Evolutionary conservation across 2,797 vertebrate species (phyloP), one percentile per base, ranked within the genome.

Genomic region (Chelon auratus): DNA sequence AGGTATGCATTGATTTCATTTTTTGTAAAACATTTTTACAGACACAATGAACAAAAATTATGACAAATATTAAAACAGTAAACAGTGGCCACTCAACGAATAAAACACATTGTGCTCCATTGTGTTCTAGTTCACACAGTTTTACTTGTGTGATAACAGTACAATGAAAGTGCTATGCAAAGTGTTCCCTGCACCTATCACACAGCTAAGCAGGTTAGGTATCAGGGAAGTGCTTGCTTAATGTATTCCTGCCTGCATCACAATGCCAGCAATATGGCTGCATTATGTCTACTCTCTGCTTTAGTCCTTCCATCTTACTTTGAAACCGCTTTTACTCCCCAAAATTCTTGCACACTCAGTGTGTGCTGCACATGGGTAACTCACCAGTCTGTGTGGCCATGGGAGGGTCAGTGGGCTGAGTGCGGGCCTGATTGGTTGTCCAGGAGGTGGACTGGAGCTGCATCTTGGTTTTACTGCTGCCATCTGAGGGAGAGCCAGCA

Each of bases 351-450:
- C 45, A 47, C 40, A 59, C 9, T 17, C 11, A 36, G 51, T 71
- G 42, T 39, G 10, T 6, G 47, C 61, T 58, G 48, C 51, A 69
- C 47, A 52, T 36, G 30, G 14, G 18, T 66, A 80, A 90, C 91
- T 93, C 78, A 95, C 94, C 94, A 13, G 90, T 95, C 53, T 95
- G 96, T 14, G 93, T 93, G 86, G 93, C 82, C 50, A 95, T 93
- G 2, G 93, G 89, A 50, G 93, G 93, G 57, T 97, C 95, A 82
- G 94, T 87, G 80, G 93, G 95, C 91, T 93, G 95, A 81, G 90
- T 68, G 51, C n/a, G 57, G 85, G 93, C 94, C 91, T 93, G 95
- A 71, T 86, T 93, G 40, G 92, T 68, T 65, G 91, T 95, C 80
- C 84, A 93, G 78, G 89, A 74, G 60, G 93, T 87, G 33, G 93